A percentile compares a stretch with the other conserved stretches of the same genome.
Evolutionary conservation across 2,113 vertebrate species (phyloP).

Genomic region (Limnothrissa miodon): DNA sequence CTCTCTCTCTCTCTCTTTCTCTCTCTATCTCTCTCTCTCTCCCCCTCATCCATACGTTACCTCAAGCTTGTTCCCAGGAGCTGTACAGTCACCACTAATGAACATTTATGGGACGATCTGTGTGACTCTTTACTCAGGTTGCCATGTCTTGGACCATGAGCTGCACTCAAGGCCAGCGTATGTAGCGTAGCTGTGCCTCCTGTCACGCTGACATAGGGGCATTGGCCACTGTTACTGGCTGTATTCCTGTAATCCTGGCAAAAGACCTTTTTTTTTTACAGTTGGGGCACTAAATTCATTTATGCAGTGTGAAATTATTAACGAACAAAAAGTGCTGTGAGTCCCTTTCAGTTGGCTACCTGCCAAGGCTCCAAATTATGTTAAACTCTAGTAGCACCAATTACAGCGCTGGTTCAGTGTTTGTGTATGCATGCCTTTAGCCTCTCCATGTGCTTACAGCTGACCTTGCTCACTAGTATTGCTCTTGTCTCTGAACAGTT

Average conservation of each 20-base stretch:
- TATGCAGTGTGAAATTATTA: constrained; percentile 63
- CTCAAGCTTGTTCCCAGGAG: constrained; percentile 30
- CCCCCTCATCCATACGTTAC: constrained; percentile 30
- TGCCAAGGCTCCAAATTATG: constrained; percentile 57
- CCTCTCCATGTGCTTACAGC: background rate
- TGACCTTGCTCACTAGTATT: background rate
- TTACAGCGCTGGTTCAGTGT: background rate
- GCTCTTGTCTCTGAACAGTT: background rate
- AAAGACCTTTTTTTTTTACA: constrained; percentile 53
- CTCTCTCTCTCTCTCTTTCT: background rate
- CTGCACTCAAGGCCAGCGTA: constrained; percentile 27
- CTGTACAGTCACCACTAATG: constrained; percentile 32
- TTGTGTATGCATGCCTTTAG: background rate
- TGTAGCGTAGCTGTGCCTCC: constrained; percentile 19
- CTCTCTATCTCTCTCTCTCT: no score
- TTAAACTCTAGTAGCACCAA: constrained; percentile 43
- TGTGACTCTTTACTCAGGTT: constrained; percentile 49
- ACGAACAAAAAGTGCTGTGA: constrained; percentile 58
- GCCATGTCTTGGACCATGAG: constrained; percentile 19
- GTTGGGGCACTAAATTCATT: constrained; percentile 62
- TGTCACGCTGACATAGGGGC: constrained; percentile 25
- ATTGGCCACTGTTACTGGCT: constrained; percentile 52
- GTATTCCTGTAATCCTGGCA: constrained; percentile 32
- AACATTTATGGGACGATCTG: constrained; percentile 38
- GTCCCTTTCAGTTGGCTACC: constrained; percentile 35